Base-by-base conservation (phyloP, 2,888 invertebrate genomes). In the Nowickia ferox region DNA sequence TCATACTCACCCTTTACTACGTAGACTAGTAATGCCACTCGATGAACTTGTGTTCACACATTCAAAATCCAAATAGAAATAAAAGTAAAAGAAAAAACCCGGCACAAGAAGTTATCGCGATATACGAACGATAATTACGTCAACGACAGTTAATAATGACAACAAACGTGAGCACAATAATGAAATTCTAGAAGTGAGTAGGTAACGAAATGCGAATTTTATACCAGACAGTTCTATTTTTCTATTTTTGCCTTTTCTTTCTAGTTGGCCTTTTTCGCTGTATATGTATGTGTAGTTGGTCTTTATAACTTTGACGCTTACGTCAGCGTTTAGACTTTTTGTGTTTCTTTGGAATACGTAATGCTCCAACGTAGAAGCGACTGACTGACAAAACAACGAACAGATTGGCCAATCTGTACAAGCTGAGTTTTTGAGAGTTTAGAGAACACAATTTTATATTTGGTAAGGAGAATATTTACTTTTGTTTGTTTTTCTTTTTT, bases 21-120 rank as follows among this genome's bases (percentile, higher is more conserved):
- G 38, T 59, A 91, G 90, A 91, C 92, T 90, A 87, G 88, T 89
- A 92, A 90, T 91, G 92, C 91, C 91, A 91, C 91, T 92, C 90
- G 90, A 87, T 89, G 88, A 84, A 88, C 89, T 88, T 84, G 88
- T 89, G 89, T 89, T 90, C 88, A 87, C 87, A 87, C 87, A 87
- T 81, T 88, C 87, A 90, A 75, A 88, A 87, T 87, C 86, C 88
- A 89, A 89, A 89, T 66, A 84, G 84, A 80, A 85, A 57, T 75
- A 84, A 51, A 42, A 46, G 53, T 63, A n/a, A 53, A 59, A 42
- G 61, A 68, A 59, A 8, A 59, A 65, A 69, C 19, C 48, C 72
- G 68, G 30, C 44, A 57, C 46, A 63, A 55, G 17, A 65, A 76
- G 51, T 68, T 51, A 74, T 22, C 17, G 22, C 71, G 59, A 72